Percentiles rank a stretch among this genome's conserved stretches.
These are phyloP conservation scores for Melangyna quadrimaculata DNA, from an alignment of 2,888 invertebrate species.

Conservation along the genomic window DNA sequence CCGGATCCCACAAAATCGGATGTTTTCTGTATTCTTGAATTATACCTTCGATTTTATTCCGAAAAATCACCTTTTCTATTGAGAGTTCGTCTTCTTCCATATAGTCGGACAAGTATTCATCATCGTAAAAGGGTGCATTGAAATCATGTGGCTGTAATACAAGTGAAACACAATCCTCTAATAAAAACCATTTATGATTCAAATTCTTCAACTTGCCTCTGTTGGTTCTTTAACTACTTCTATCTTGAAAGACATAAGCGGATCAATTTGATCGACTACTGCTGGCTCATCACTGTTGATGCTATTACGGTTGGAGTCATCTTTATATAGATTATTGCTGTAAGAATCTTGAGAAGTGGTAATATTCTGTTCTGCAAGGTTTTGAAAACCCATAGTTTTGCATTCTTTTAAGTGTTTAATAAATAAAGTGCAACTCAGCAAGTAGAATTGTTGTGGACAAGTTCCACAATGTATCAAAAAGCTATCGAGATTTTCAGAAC, in stretches of 20 bases:
- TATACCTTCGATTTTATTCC: constrained; percentile 32
- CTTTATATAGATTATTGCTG: neutral
- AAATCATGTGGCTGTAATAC: neutral
- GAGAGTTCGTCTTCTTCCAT: constrained; percentile 44
- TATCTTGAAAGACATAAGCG: neutral
- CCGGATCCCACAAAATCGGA: constrained; percentile 36
- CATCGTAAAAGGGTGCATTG: neutral
- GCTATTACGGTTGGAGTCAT: neutral
- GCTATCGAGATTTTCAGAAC: constrained; percentile 4
- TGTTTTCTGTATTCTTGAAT: constrained; percentile 49
- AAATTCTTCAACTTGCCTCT: constrained; percentile 1
- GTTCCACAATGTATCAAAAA: constrained; percentile 21
- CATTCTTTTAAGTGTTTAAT: constrained; percentile 39
- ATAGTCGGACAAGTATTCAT: constrained; percentile 30
- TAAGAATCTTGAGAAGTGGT: neutral
- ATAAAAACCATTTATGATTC: neutral
- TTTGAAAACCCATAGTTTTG: neutral
- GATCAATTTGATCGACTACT: neutral
- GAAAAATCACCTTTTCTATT: constrained; percentile 29
- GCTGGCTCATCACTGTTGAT: neutral
- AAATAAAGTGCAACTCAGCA: constrained; percentile 39
- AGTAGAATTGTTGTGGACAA: constrained; percentile 28
- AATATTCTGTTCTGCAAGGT: neutral
- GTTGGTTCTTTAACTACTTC: neutral
- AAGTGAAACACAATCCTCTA: neutral